Evolutionary conservation across 2,888 invertebrate species (phyloP).

Genomic region (Listrodromus nycthemerus): DNA sequence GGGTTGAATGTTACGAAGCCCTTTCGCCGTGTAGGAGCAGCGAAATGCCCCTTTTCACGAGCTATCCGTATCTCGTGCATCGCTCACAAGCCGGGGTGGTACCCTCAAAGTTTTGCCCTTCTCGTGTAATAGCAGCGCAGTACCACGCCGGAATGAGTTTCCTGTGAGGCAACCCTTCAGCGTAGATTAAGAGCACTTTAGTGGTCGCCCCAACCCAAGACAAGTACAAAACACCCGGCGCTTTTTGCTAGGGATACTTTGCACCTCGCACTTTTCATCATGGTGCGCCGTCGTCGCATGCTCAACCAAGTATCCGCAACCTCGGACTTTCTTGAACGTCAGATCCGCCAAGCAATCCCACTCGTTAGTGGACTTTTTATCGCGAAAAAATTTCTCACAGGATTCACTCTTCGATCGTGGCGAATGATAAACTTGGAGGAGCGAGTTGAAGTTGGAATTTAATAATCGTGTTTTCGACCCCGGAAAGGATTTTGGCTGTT

Average conservation of each 20-base stretch:
- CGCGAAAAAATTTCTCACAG: not conserved
- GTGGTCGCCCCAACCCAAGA: not conserved
- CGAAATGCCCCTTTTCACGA: slow-evolving; percentile 32
- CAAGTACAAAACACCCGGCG: slow-evolving; percentile 20
- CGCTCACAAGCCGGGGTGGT: not conserved
- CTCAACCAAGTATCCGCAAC: not conserved
- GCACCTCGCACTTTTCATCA: not conserved
- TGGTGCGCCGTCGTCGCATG: not conserved
- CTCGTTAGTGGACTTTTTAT: not conserved
- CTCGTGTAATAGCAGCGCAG: slow-evolving; percentile 15
- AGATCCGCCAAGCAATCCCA: not conserved
- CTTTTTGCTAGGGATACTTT: slow-evolving; percentile 5
- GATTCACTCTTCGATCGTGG: not conserved
- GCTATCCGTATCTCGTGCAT: slow-evolving; percentile 34
- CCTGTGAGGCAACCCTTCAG: slow-evolving; percentile 30
- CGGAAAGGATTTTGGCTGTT: not conserved
- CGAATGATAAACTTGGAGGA: too few relatives aligned
- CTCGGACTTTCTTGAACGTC: not conserved
- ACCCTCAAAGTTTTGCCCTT: slow-evolving; percentile 49
- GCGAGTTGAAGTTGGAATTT: not conserved
- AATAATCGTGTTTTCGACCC: not conserved
- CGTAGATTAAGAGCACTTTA: slow-evolving; percentile 27
- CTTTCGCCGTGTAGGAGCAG: slow-evolving; percentile 12
- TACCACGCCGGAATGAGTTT: slow-evolving; percentile 16
- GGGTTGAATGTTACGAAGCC: slow-evolving; percentile 42